Evolutionary conservation across 2,797 vertebrate genomes (phyloP), one percentile per base, ranked within the genome.

Genomic region (Emydoidea blandingii): DNA sequence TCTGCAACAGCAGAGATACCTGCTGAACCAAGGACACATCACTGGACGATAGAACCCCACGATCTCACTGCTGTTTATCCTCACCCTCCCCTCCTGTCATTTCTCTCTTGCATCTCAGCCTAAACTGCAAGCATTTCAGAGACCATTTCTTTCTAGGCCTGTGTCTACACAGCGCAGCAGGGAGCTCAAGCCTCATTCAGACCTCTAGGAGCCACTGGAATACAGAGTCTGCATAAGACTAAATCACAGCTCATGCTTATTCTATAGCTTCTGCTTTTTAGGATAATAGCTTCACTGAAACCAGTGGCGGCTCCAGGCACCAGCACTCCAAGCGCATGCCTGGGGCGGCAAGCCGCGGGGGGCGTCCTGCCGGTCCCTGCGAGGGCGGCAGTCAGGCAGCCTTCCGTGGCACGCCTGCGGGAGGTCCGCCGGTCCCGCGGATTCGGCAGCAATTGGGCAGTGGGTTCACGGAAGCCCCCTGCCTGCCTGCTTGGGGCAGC

Each of bases 81-180:
- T 41, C 65, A 37, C 65, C 21, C 65, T 23, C 37, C n/a, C n/a
- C n/a, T 72, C 65, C 65, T 41, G 21, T 12, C 29, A 59, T 72
- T 72, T 52, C 86, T 50, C 86, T 56, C 82, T 74, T 84, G 62
- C 25, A 88, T 53, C 81, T 89, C 72, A 50, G 0, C 52, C 41
- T 57, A 57, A 57, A 53, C 79, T 62, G 25, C 68, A 91, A 95
- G 90, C 88, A 81, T 53, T 41, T 89, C 85, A 93, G 57, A 9
- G 11, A n/a, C 44, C 50, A 78, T 84, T 88, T 34, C 50, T 76
- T 85, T 72, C 65, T 21, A 72, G 37, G 65, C 79, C 76, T 52
- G 14, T 12, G 5, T 9, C 83, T 56, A 82, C 74, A 37, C 19
- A 72, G 12, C 0, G 37, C 86, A 21, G 59, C 25, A 82, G 53